Conservation (phyloP, 2,113 vertebrate genomes). For the Triplophysa siluroides region DNA sequence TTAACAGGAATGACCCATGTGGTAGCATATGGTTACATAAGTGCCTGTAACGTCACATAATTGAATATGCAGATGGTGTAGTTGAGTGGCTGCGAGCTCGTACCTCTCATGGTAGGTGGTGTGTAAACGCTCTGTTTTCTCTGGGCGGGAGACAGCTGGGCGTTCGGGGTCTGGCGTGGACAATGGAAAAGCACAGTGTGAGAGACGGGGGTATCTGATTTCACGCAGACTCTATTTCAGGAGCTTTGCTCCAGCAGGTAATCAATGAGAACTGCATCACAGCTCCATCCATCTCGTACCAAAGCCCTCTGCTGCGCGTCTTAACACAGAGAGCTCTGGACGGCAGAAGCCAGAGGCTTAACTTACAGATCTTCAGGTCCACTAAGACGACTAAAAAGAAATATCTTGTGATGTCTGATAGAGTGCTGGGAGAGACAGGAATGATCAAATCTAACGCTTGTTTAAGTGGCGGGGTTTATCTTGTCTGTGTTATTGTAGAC, state of each 20-base stretch:
- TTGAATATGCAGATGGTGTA: slow-evolving; percentile 5
- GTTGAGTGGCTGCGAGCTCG: slow-evolving; percentile 2
- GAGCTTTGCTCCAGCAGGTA: slow-evolving; percentile 38
- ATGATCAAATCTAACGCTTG: slow-evolving; percentile 5
- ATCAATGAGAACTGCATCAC: slow-evolving; percentile 55
- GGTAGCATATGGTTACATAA: neutral
- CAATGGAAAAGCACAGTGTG: slow-evolving; percentile 50
- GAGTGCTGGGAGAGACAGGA: neutral
- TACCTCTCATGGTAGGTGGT: slow-evolving; percentile 83
- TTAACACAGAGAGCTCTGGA: slow-evolving; percentile 26
- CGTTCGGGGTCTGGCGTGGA: slow-evolving; percentile 64
- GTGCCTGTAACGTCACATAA: neutral
- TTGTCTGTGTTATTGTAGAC: slow-evolving; percentile 1
- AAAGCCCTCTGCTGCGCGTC: neutral
- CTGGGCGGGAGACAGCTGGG: slow-evolving; percentile 77
- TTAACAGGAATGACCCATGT: slow-evolving; percentile 13
- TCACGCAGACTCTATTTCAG: slow-evolving; percentile 52
- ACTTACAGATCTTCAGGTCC: neutral
- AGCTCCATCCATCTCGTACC: slow-evolving; percentile 26
- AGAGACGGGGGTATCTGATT: slow-evolving; percentile 50
- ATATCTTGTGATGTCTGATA: slow-evolving; percentile 21
- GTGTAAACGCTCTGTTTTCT: slow-evolving; percentile 87
- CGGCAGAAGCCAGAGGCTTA: slow-evolving; percentile 4
- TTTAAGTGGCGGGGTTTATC: slow-evolving; percentile 24
- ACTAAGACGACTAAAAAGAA: neutral